Evolutionary conservation across 2,113 vertebrate genomes (phyloP).

Genomic region (Myocastor coypus): DNA sequence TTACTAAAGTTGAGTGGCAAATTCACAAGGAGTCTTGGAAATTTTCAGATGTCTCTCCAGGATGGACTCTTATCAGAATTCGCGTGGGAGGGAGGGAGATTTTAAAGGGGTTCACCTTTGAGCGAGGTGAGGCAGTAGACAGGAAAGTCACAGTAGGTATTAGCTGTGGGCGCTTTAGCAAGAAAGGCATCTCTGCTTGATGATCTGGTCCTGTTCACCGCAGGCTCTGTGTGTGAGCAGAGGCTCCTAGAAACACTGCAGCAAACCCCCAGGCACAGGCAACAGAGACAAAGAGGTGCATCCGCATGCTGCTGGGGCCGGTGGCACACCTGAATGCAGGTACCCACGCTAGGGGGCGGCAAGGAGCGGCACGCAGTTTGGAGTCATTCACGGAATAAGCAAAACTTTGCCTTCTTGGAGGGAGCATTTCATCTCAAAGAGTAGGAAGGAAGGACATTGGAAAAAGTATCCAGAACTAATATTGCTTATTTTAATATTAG

Average conservation of each 20-base stretch:
- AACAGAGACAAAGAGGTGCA: neutral
- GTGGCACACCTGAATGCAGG: neutral
- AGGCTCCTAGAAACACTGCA: neutral
- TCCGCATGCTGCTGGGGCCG: neutral
- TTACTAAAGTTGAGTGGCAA: conserved; percentile 75
- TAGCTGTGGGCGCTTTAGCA: conserved; percentile 18
- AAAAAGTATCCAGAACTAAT: conserved; percentile 61
- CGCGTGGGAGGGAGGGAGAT: conserved; percentile 72
- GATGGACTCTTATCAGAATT: conserved; percentile 74
- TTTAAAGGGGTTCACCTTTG: conserved; percentile 77
- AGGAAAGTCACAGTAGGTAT: conserved; percentile 38
- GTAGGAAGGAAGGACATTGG: neutral
- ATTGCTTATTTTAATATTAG: conserved; percentile 78
- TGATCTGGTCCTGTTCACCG: conserved; percentile 8
- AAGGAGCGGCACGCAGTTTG: neutral
- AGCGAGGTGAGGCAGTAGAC: conserved; percentile 33
- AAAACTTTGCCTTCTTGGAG: conserved; percentile 55
- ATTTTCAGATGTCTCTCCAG: conserved; percentile 71
- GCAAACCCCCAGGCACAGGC: neutral
- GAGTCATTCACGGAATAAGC: neutral
- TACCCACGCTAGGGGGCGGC: neutral
- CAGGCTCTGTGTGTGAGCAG: conserved; percentile 31
- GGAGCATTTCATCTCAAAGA: conserved; percentile 61
- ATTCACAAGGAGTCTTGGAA: conserved; percentile 60
- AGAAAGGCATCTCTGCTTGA: neutral